A percentile compares a stretch with the other conserved stretches of the same genome.
phyloP scores from a whole-genome alignment of 2,797 vertebrate genomes.

The Crypturellus tataupa region DNA sequence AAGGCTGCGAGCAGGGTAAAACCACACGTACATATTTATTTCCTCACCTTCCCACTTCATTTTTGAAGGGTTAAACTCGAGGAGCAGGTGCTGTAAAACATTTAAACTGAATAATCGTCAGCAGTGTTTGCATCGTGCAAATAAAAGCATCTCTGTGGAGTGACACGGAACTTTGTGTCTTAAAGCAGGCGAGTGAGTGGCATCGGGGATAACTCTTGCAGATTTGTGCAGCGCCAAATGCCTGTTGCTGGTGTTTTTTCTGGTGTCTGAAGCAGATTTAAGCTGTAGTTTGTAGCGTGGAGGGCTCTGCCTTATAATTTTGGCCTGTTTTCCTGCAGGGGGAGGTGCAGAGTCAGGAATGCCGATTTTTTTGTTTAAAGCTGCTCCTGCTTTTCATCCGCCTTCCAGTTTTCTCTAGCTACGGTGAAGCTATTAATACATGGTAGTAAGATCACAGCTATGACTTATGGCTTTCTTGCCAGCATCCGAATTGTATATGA shows the following conservation, averaged over 20 bases:
- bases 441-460: neutral
- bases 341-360: conserved; percentile 71
- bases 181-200: neutral
- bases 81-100: neutral
- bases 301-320: neutral
- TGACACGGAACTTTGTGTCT: neutral
- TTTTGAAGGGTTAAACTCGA: neutral
- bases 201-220: neutral
- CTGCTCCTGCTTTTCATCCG: neutral
- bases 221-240: neutral
- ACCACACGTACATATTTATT: neutral
- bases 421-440: neutral
- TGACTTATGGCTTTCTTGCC: conserved; percentile 46
- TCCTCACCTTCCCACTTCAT: neutral
- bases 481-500: neutral
- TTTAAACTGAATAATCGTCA: neutral
- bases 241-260: neutral
- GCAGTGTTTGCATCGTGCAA: neutral
- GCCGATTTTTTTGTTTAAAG: neutral
- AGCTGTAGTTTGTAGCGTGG: neutral
- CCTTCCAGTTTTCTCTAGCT: neutral
- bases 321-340: conserved; percentile 67
- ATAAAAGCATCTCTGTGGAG: neutral
- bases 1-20: neutral
- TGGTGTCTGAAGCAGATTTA: neutral